Base-by-base conservation (phyloP, 2,113 vertebrate species). In the Lepus europaeus region DNA sequence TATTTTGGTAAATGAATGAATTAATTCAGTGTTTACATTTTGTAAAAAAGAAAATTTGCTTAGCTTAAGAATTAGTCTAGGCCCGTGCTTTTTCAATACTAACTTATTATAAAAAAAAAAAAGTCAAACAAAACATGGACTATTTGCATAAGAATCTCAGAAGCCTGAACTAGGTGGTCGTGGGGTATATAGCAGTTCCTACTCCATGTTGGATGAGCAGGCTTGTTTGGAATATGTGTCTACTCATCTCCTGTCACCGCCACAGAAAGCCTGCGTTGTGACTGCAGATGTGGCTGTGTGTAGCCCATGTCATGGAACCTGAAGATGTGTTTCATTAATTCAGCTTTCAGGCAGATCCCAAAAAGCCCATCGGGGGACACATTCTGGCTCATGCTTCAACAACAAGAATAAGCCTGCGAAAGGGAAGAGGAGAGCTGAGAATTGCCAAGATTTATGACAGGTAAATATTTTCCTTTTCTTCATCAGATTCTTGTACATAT, bases 401-500 rank as follows among this genome's bases (percentile, higher is more conserved):
- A 94, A 99, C 99, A 70, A 99, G 99, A 91, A 99, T 99, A 97
- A 99, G 99, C 84, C 96, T 99, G 97, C 98, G 99, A 94, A 99
- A 99, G 93, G 99, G 99, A 72, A 99, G 99, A 95, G 99, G 99
- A 76, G 99, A 99, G 96, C 98, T 99, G 96, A 99, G 99, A 76
- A 99, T 99, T 88, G 99, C 99, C 84, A 99, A 99, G 98, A 99
- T 99, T 98, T 99, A 99, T 9, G 99, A 99, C 98, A 99, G 99
- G 99, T 99, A 98, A 98, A 81, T 79, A 73, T 89, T 36, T 70
- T 81, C 66, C 90, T 90, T 53, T 86, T 97, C 51, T 84, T 89
- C 61, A 56, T 74, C 79, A 94, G 59, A 70, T 80, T 88, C 63
- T 56, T 73, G 4, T 72, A 19, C 73, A 33, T 49, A 53, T 83